A percentile compares a stretch with the other conserved stretches of the same genome.
Conservation (phyloP, 2,113 vertebrate genomes). For the Nyctereutes procyonoides region DNA sequence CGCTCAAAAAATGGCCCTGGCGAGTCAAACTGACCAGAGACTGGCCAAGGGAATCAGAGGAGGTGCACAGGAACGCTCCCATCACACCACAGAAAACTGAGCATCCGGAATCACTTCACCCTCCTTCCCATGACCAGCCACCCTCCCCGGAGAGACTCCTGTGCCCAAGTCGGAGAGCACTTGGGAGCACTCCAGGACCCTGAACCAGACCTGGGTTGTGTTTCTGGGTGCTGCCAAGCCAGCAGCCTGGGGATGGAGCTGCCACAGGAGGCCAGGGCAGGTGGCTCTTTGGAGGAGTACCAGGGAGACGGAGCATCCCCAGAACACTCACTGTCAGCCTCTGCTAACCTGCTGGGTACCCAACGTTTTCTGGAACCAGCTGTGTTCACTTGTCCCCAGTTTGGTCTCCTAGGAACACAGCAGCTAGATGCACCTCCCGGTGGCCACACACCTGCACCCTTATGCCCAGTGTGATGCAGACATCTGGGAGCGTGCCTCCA, state of each 20-base stretch:
- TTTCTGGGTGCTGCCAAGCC: neutral
- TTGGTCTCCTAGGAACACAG: neutral
- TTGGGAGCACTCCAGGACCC: neutral
- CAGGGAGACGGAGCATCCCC: neutral
- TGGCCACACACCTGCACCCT: too few relatives aligned
- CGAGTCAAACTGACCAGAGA: neutral
- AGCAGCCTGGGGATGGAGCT: neutral
- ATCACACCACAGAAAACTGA: neutral
- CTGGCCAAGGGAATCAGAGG: neutral
- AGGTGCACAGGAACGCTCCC: neutral
- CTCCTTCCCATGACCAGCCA: neutral
- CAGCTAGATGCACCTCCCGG: neutral
- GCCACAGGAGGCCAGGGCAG: neutral
- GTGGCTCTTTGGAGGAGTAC: neutral
- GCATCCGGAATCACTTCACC: neutral
- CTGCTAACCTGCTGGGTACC: neutral
- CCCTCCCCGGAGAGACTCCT: neutral
- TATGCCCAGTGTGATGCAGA: accelerated
- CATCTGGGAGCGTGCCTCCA: neutral
- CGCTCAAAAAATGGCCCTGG: neutral
- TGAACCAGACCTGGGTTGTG: accelerated
- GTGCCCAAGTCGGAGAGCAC: neutral
- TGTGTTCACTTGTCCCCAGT: neutral
- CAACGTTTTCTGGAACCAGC: neutral
- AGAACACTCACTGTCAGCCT: accelerated